These are phyloP conservation scores for Irena cyanogastra DNA, from an alignment of 2,113 vertebrate species.

Conservation along the genomic window DNA sequence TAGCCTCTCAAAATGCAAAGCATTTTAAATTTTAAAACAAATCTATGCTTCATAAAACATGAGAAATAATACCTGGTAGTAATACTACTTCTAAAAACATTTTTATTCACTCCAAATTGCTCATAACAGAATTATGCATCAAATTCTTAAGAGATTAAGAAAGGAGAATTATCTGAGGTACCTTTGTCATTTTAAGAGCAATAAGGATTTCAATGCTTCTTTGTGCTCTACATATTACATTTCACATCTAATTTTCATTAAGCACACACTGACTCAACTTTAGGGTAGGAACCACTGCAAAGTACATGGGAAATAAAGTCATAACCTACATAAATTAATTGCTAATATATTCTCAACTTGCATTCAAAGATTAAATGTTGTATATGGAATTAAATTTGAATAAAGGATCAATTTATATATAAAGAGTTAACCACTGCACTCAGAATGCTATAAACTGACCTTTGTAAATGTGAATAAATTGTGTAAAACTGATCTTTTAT, in stretches of 20 bases:
- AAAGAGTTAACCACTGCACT: slow-evolving; percentile 7
- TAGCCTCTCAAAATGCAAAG: neutral
- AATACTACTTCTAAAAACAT: neutral
- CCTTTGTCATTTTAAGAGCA: slow-evolving; percentile 38
- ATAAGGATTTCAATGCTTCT: slow-evolving; percentile 30
- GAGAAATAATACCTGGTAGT: neutral
- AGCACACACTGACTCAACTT: slow-evolving; percentile 7
- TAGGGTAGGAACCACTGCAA: neutral
- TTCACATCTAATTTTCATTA: slow-evolving; percentile 56
- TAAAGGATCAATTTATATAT: slow-evolving; percentile 21
- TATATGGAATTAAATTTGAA: slow-evolving; percentile 13
- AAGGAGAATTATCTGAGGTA: slow-evolving; percentile 12
- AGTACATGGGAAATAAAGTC: neutral
- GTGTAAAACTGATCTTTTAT: neutral
- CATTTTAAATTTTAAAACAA: neutral
- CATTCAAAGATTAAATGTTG: neutral
- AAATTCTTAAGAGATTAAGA: neutral
- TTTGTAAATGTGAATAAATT: neutral
- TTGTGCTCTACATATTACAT: slow-evolving; percentile 38
- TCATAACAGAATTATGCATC: neutral
- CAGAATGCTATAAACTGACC: neutral
- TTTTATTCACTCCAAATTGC: neutral
- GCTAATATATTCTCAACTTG: neutral
- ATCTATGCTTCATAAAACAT: neutral
- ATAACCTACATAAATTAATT: slow-evolving; percentile 13